Base-by-base conservation (phyloP, 2,797 vertebrate genomes). In the Hylomyscus alleni region DNA sequence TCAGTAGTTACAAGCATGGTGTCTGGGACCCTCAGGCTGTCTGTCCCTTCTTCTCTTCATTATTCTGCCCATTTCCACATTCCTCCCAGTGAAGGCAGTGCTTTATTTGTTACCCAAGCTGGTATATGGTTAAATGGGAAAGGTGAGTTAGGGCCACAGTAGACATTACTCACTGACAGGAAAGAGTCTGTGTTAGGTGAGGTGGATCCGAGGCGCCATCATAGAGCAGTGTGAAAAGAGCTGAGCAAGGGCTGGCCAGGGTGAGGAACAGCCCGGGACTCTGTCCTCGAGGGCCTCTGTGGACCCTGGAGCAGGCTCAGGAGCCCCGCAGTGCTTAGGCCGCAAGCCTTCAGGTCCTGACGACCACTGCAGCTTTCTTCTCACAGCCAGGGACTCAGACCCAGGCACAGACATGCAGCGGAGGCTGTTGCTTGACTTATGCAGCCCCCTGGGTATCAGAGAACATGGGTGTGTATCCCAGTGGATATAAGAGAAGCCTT, bases 281-380 rank as follows among this genome's bases (percentile, higher is more conserved):
- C 17, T 37, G 3, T 22, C 34, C 6, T 44, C 24, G 76, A 50
- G 50, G 78, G 60, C 5, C 34, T 37, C 7, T 37, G 7, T 72
- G 67, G n/a, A 20, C 34, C 31, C 29, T 17, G 0, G 47, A 11
- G 1, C 0, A 29, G 47, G n/a, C 22, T 8, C 31, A 10, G 69
- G 44, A n/a, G 24, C 60, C 22, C 24, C 34, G 20, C 6, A 34
- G 50, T 47, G 14, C 56, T 17, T 3, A 19, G 15, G 1, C 9
- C 0, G 24, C 50, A 52, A n/a, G 5, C 52, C 89, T 60, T 78
- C 67, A 24, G 13, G 13, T 52, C 6, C 60, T 17, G 67, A n/a
- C 7, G 4, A 14, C 50, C 12, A 6, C 19, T 11, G 7, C 22
- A 69, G 47, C 9, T 37, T 17, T 24, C 2, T 81, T 47, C 77